These are phyloP conservation scores for Catocala sponsa DNA, from an alignment of 2,888 invertebrate genomes.

Conservation along the genomic window DNA sequence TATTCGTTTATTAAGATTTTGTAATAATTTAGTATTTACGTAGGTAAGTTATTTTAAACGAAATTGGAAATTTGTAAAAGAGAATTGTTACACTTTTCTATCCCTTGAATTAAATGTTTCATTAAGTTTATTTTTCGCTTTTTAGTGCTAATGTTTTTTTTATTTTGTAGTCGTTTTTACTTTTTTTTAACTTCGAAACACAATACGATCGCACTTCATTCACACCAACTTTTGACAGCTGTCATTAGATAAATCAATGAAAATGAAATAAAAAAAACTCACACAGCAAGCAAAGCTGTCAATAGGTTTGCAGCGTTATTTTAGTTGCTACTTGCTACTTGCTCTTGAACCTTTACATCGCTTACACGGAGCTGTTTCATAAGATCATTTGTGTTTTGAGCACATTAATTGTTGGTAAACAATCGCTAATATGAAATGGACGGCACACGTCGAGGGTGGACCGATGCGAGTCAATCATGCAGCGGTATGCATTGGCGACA, in stretches of 20 bases:
- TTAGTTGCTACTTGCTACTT: background rate
- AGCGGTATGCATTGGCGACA: conserved; percentile 93
- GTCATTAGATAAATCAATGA: conserved; percentile 2
- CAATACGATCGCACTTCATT: background rate
- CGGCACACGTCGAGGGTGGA: conserved; percentile 95
- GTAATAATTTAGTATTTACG: too few species aligned
- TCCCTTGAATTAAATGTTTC: too few species aligned
- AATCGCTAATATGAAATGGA: conserved; percentile 91
- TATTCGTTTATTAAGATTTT: too few species aligned
- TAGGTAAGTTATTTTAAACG: too few species aligned
- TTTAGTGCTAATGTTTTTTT: too few species aligned
- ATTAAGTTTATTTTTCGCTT: too few species aligned
- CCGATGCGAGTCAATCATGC: conserved; percentile 97
- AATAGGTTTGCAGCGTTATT: background rate
- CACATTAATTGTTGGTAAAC: conserved; percentile 19
- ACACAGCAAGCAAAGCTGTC: conserved; percentile 6
- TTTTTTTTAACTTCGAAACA: background rate
- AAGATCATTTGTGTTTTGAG: conserved; percentile 17
- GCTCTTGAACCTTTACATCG: background rate
- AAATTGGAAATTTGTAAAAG: too few species aligned
- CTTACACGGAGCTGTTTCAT: conserved; percentile 17
- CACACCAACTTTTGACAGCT: background rate
- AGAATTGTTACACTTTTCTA: too few species aligned
- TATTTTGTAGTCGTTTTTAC: too few species aligned
- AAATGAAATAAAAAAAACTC: background rate